Percentiles rank a stretch among this genome's conserved stretches.
Conservation (phyloP, 1,140 invertebrate species). For the Ephestia elutella region DNA sequence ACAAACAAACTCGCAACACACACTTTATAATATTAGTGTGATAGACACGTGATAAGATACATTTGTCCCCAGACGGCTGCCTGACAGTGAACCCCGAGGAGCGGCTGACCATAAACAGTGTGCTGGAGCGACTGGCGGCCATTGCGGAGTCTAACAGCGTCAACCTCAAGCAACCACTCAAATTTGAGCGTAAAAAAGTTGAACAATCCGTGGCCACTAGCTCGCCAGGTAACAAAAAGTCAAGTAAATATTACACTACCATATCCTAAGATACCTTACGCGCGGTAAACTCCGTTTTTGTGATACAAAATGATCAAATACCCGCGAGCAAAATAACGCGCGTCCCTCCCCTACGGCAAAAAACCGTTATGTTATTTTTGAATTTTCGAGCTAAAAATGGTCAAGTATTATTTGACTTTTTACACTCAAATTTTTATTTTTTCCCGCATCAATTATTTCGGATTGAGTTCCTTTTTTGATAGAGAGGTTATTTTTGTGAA, state of each 20-base stretch:
- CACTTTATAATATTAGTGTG: too few species aligned
- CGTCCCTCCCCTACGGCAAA: conserved; percentile 13
- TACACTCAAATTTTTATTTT: conserved; percentile 72
- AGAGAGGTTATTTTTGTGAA: conserved; percentile 54
- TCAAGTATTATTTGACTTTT: conserved; percentile 76
- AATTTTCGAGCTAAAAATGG: conserved; percentile 74
- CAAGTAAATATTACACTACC: conserved; percentile 77
- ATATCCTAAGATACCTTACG: conserved; percentile 62
- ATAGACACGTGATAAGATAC: neutral
- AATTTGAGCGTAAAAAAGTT: conserved; percentile 78
- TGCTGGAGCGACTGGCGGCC: conserved; percentile 89
- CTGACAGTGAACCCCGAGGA: conserved; percentile 87
- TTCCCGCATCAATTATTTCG: conserved; percentile 43
- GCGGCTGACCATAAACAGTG: conserved; percentile 83
- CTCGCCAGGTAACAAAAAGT: conserved; percentile 76
- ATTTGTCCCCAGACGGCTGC: conserved; percentile 80
- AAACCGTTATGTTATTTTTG: conserved; percentile 60
- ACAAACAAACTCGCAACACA: too few species aligned
- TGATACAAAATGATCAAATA: conserved; percentile 24
- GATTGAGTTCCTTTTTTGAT: conserved; percentile 38
- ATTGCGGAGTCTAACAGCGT: conserved; percentile 89
- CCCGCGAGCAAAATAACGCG: conserved; percentile 26
- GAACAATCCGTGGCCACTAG: conserved; percentile 75
- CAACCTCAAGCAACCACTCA: conserved; percentile 84
- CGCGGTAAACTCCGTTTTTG: conserved; percentile 23